Conservation (phyloP, 2,113 vertebrate genomes). For the Edolisoma coerulescens region DNA sequence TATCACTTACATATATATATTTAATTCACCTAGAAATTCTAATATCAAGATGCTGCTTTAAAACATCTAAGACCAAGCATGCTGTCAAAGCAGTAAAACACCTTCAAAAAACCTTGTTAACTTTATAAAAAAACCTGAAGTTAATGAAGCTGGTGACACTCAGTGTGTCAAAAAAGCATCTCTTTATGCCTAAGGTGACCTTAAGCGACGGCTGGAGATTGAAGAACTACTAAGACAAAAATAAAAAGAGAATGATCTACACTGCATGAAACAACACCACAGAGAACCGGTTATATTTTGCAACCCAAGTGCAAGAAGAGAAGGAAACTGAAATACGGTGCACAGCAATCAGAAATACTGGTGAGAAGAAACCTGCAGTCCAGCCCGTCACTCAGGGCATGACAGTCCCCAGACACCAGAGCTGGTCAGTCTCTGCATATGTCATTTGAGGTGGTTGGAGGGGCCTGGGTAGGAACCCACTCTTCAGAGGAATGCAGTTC, state of each 20-base stretch:
- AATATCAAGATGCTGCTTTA: not conserved
- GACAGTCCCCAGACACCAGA: not conserved
- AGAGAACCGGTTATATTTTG: not conserved
- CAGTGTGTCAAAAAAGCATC: not conserved
- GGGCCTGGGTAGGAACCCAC: not conserved
- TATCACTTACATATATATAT: not conserved
- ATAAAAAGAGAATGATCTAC: not conserved
- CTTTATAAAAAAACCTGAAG: not conserved
- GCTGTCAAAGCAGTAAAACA: not conserved
- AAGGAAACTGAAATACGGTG: not conserved
- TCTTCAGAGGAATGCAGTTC: not conserved
- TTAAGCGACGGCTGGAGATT: not conserved
- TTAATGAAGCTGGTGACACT: not conserved
- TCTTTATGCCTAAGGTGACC: not conserved
- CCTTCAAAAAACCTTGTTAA: not conserved
- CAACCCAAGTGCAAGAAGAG: not conserved
- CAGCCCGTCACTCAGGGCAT: not conserved
- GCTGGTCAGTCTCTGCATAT: not conserved
- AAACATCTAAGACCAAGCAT: not conserved
- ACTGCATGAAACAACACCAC: too few relatives aligned
- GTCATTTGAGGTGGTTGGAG: not conserved
- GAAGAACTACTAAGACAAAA: not conserved
- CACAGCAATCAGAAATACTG: rapidly evolving
- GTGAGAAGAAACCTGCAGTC: not conserved
- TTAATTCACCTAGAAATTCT: not conserved